Base-by-base conservation (phyloP, 2,113 vertebrate genomes). In the Pygoscelis adeliae region DNA sequence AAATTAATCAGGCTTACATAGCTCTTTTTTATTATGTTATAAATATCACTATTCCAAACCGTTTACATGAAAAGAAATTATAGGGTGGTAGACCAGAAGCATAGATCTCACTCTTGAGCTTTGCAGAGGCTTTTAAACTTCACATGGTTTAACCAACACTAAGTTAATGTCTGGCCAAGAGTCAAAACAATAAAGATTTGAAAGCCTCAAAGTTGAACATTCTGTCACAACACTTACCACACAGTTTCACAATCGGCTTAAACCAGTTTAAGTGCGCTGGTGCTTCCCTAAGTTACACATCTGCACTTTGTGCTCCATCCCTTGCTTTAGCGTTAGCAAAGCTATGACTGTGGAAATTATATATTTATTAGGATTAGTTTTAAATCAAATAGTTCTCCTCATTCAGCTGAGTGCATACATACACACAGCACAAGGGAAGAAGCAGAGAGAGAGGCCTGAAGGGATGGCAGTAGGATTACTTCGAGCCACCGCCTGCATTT, bases 111-210 rank as follows among this genome's bases (percentile, higher is more conserved):
- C 22, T 56, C 40, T 36, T 36, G 16, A 93, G n/a, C 65, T 81
- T 62, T 52, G 62, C 72, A 58, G 65, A 82, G 29, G 42, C 50
- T 89, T 87, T 69, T 82, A 89, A 89, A 89, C 36, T 15, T 85
- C 73, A 50, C 20, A 38, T 4, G 4, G 4, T 36, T 49, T 62
- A 52, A 53, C 36, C 70, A 55, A 87, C 27, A 62, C 17, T 11
- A 70, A 19, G 29, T 34, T 91, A 66, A 77, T 12, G 12, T 26
- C 58, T 61, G 32, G 49, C 22, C 49, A 72, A 77, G 47, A 83
- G 25, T 55, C 15, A 59, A 85, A 85, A 53, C 36, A 53, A 26
- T 18, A 80, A 18, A 50, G 56, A 86, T 72, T 15, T 65, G 52
- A 89, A 92, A 96, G 46, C 62, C 62, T 83, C 34, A 4, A 55